Evolutionary conservation across 2,113 vertebrate genomes (phyloP).

Genomic region (Cinclus mexicanus): DNA sequence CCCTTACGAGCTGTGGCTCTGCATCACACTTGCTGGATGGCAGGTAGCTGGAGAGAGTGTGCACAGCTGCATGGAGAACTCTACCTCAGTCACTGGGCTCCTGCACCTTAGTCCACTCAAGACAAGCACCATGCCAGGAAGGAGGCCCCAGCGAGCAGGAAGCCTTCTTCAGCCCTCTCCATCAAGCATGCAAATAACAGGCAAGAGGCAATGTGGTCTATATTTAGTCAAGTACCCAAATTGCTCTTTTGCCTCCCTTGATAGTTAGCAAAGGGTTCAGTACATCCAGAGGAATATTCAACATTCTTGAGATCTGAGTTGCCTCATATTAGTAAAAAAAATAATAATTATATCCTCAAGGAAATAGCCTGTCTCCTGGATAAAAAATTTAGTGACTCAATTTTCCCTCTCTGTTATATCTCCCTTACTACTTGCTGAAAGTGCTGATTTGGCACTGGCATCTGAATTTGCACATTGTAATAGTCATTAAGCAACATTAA

Average conservation of each 20-base stretch:
- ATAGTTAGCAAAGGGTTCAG: background rate
- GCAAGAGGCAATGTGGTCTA: background rate
- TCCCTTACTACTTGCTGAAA: background rate
- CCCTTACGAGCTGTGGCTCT: background rate
- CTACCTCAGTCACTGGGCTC: background rate
- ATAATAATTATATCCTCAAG: background rate
- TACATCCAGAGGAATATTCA: background rate
- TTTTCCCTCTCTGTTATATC: background rate
- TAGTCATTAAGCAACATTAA: background rate
- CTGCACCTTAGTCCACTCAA: background rate
- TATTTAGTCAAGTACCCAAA: background rate
- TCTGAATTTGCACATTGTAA: slow-evolving; percentile 7
- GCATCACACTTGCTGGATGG: background rate
- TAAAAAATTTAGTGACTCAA: background rate
- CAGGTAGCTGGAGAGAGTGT: background rate
- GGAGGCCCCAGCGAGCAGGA: background rate
- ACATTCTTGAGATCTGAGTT: background rate
- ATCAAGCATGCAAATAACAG: background rate
- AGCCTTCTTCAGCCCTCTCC: background rate
- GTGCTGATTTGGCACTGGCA: background rate
- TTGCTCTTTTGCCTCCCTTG: background rate
- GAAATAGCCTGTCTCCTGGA: background rate
- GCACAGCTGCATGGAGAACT: background rate
- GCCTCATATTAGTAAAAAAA: background rate
- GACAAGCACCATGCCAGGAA: background rate